Evolutionary conservation across 2,888 invertebrate species (phyloP).

Genomic region (Brachylomia viminalis): DNA sequence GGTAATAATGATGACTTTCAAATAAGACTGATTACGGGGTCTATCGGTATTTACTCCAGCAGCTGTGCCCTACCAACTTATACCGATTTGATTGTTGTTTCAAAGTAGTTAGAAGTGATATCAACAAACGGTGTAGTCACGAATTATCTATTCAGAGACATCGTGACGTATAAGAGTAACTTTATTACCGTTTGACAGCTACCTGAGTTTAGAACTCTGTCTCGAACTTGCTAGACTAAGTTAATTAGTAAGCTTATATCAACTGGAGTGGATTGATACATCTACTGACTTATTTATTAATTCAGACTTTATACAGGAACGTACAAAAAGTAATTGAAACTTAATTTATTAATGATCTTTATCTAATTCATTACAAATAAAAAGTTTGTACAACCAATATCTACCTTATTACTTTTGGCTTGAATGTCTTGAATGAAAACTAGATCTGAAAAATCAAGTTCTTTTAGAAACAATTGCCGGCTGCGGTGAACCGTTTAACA

Average conservation of each 20-base stretch:
- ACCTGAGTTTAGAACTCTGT: slow-evolving; percentile 48
- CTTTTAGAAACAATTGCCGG: slow-evolving; percentile 37
- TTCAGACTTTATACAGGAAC: neutral
- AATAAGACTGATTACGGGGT: neutral
- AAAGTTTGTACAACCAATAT: neutral
- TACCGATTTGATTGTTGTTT: slow-evolving; percentile 31
- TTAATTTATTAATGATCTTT: neutral
- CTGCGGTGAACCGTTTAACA: slow-evolving; percentile 29
- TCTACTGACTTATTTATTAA: neutral
- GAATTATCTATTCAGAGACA: slow-evolving; percentile 45
- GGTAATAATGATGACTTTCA: neutral
- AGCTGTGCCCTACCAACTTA: slow-evolving; percentile 22
- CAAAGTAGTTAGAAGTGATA: slow-evolving; percentile 42
- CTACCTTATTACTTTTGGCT: slow-evolving; percentile 5
- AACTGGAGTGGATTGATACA: slow-evolving; percentile 42
- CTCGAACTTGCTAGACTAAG: slow-evolving; percentile 46
- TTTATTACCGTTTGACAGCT: slow-evolving; percentile 50
- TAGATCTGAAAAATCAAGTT: slow-evolving; percentile 34
- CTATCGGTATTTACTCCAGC: neutral
- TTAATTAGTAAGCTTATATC: slow-evolving; percentile 48
- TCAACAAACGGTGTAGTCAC: slow-evolving; percentile 40
- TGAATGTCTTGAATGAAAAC: slow-evolving; percentile 32
- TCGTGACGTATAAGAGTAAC: slow-evolving; percentile 41
- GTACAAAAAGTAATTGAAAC: neutral
- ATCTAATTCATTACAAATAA: neutral